Base-by-base conservation (phyloP, 2,113 vertebrate species). In the Chrysochloris asiatica region DNA sequence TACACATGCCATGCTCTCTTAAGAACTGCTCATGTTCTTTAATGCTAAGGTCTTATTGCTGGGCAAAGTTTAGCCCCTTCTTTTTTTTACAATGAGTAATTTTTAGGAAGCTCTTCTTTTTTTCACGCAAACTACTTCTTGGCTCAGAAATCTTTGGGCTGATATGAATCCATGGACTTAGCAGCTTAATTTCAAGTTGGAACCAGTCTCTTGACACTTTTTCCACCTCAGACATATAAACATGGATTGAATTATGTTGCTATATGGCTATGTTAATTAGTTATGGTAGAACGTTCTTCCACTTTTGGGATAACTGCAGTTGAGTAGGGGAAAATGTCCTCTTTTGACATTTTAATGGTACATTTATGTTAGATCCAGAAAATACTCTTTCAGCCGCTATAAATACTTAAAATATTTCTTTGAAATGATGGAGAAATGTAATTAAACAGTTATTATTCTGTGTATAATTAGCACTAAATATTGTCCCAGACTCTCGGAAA, bases 211-310 rank as follows among this genome's bases (percentile, higher is more conserved):
- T 81, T 80, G 48, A 10, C 85, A n/a, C 91, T 71, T 56, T 19
- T 11, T 3, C 19, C 28, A 45, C 63, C 6, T 43, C 48, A 87
- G 77, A 11, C 21, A 48, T 17, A 8, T 38, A 77, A 71, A 69
- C 84, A 69, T n/a, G 45, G 83, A 76, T 61, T 76, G 33, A 92
- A 86, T 87, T 69, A 11, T 45, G 54, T 87, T 87, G n/a, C 52
- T 48, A 28, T 24, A 19, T 61, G 72, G 56, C n/a, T n/a, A n/a
- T n/a, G n/a, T 80, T 88, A 9, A 86, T 89, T 90, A 61, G 86
- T 95, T 90, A 82, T 2, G 45, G 8, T 50, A 59, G 19, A 33
- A 0, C 26, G 50, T 82, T 65, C 30, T 92, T 71, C 79, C 7
- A 28, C 10, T 81, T 33, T 77, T 83, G 36, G 73, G 33, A 54